Conservation (phyloP, 2,113 vertebrate genomes). For the Motacilla tschutschensis region DNA sequence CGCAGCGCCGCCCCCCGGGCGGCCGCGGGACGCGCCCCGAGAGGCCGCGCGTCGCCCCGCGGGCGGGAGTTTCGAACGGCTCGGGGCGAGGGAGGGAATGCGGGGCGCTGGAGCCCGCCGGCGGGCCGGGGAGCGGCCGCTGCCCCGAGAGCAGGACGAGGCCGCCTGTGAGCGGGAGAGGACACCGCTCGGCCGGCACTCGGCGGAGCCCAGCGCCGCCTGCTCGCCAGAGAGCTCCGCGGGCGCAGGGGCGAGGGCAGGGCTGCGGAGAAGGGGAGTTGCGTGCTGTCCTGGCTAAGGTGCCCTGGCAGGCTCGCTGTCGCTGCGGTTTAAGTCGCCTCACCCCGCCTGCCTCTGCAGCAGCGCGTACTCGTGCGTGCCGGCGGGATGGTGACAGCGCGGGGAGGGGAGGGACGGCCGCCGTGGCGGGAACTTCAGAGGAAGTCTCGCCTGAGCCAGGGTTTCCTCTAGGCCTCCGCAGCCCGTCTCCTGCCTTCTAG, state of each 20-base stretch:
- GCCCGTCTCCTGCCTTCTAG: neutral
- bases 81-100: neutral
- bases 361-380: neutral
- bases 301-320: neutral
- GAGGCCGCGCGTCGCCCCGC: neutral
- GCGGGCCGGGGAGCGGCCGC: neutral
- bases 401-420: neutral
- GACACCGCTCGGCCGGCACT: neutral
- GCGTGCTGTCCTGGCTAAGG: neutral
- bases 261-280: neutral
- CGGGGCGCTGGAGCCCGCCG: neutral
- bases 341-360: neutral
- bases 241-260: neutral
- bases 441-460: neutral
- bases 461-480: neutral
- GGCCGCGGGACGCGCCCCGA: neutral
- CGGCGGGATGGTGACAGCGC: neutral
- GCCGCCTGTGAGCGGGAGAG: neutral
- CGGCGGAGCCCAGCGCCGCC: neutral
- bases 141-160: neutral
- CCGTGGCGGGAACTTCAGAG: neutral
- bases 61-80: conserved; percentile 39
- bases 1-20: neutral
- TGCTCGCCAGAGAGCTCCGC: neutral
- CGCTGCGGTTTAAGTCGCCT: neutral